Base-by-base conservation (phyloP, 2,113 vertebrate species). In the Amphiprion ocellaris region DNA sequence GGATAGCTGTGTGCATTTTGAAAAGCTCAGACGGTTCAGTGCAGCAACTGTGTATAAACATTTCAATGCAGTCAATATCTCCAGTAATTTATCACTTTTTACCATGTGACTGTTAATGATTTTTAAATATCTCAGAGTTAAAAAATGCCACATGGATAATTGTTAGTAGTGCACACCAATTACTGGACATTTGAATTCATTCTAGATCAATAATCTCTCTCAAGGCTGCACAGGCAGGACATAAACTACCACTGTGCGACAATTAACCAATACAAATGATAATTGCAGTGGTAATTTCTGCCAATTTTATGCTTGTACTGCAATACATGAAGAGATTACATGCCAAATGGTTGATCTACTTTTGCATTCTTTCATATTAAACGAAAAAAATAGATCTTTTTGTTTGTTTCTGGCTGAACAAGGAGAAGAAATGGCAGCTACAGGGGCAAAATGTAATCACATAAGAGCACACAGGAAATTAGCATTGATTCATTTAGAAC, bases 131-230 rank as follows among this genome's bases (percentile, higher is more conserved):
- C 53, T 28, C 52, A 37, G 4, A 41, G 5, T 3, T n/a, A 49
- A 47, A 54, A 0, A 50, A 21, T 28, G 10, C 39, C 55, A 55
- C 37, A 69, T 24, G 21, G 55, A 54, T 74, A 41, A 49, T 77
- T 52, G 47, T 80, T 58, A 28, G 10, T 9, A 33, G 28, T 69
- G 50, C 17, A 37, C n/a, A 39, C 26, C 30, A 33, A 26, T 68
- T 68, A 67, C 24, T 68, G 70, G 44, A 75, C 66, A 21, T 75
- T 64, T 79, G 10, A 76, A 73, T 79, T 46, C 19, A 72, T 81
- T 89, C 71, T 23, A 60, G 21, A 60, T 28, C 46, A 53, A 46
- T 65, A 61, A 67, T 63, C 23, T 10, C 33, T 19, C 30, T 53
- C 30, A 37, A 26, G 67, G 23, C n/a, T 19, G 37, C 55, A 39